Percentiles rank a stretch among this genome's conserved stretches.
Evolutionary conservation across 2,888 invertebrate genomes (phyloP).

Genomic region (Lasioglossum figueresi): DNA sequence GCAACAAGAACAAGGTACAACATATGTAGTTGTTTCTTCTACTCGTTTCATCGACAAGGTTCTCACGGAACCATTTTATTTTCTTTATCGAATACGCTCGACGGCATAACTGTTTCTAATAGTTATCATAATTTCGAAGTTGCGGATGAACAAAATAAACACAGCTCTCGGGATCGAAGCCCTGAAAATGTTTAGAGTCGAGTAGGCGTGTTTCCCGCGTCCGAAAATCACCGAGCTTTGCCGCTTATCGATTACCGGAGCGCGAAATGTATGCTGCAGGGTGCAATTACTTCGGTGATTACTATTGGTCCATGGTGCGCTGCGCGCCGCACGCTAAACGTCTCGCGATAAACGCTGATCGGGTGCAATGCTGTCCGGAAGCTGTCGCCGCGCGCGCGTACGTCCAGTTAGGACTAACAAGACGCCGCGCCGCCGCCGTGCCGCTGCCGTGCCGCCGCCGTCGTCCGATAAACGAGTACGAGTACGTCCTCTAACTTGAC

Average conservation of each 20-base stretch:
- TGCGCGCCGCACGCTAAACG: background rate
- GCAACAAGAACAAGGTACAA: background rate
- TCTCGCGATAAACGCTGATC: conserved; percentile 2
- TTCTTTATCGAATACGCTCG: background rate
- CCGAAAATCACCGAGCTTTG: background rate
- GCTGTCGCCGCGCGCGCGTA: background rate
- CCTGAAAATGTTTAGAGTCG: background rate
- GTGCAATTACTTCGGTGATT: background rate
- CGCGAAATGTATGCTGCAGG: background rate
- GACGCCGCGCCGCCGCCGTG: background rate
- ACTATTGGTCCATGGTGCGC: background rate
- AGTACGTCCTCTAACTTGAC: conserved; percentile 13
- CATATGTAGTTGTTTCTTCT: too few species aligned
- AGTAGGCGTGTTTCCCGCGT: background rate
- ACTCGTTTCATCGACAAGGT: background rate
- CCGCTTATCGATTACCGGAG: background rate
- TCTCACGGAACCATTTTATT: background rate
- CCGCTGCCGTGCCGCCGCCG: too few species aligned
- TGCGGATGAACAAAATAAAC: background rate
- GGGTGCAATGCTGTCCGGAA: conserved; percentile 13
- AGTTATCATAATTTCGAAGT: background rate
- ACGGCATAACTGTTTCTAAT: background rate
- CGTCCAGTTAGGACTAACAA: conserved; percentile 17
- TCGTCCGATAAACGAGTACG: background rate
- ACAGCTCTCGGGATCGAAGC: background rate